A percentile compares a stretch with the other conserved stretches of the same genome.
These are phyloP conservation scores for Solen grandis DNA, from an alignment of 1,140 invertebrate species.

Conservation along the genomic window DNA sequence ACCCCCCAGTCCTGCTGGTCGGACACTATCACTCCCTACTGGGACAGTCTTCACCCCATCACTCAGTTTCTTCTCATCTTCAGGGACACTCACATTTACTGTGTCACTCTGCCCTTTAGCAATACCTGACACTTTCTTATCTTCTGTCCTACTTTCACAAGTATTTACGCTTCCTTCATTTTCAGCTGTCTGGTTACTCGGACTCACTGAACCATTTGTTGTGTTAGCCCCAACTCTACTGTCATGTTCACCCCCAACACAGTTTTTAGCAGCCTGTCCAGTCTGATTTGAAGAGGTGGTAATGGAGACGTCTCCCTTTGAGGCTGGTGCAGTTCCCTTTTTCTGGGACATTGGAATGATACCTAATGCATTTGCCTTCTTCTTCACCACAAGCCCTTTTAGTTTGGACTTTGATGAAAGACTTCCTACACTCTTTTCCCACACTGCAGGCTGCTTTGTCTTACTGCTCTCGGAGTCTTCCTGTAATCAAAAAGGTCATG, in stretches of 20 bases:
- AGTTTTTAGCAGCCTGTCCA: neutral
- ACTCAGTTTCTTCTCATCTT: neutral
- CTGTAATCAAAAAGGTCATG: no score
- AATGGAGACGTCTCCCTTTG: neutral
- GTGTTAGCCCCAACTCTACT: neutral
- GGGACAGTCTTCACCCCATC: neutral
- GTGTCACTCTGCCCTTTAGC: neutral
- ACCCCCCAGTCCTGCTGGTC: neutral
- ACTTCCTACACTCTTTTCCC: constrained; percentile 78
- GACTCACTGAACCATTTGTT: neutral
- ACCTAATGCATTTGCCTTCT: constrained; percentile 31
- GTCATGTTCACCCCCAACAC: neutral
- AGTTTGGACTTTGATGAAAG: constrained; percentile 58
- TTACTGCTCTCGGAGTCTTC: no score
- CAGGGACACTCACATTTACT: neutral
- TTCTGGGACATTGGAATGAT: neutral
- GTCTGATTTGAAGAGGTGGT: neutral
- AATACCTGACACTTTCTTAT: neutral
- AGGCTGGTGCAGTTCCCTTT: neutral
- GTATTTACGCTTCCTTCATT: neutral
- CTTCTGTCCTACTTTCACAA: neutral
- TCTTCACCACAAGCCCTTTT: constrained; percentile 57
- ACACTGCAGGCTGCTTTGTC: constrained; percentile 75
- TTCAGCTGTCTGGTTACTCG: no score
- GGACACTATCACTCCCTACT: no score